Conservation (phyloP, 2,797 vertebrate species). For the Sebastes vulpes region DNA sequence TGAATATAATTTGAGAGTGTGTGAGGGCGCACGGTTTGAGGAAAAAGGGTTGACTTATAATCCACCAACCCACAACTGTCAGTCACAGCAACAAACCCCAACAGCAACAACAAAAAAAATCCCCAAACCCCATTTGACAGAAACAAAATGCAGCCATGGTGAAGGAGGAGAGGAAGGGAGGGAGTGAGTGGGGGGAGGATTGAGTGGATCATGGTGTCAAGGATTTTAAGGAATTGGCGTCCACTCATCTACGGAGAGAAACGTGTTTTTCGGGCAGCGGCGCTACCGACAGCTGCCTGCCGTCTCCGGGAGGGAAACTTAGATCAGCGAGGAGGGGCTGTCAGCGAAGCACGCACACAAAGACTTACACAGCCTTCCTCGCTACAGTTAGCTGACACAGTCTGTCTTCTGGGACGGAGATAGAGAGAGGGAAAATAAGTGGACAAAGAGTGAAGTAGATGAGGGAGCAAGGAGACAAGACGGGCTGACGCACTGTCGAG, state of each 20-base stretch:
- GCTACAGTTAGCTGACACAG: slow-evolving; percentile 73
- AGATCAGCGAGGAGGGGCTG: slow-evolving; percentile 89
- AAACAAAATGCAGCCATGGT: slow-evolving; percentile 25
- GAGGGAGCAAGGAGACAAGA: slow-evolving; percentile 71
- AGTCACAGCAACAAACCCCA: slow-evolving; percentile 34
- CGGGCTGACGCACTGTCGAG: slow-evolving; percentile 69
- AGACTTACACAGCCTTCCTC: slow-evolving; percentile 51
- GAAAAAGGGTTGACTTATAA: slow-evolving; percentile 19
- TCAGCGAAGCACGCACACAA: slow-evolving; percentile 65
- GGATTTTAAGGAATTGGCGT: slow-evolving; percentile 91
- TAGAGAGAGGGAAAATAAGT: slow-evolving; percentile 70
- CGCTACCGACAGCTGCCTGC: slow-evolving; percentile 93
- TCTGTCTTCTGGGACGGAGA: slow-evolving; percentile 65
- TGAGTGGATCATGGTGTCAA: slow-evolving; percentile 85
- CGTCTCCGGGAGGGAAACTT: slow-evolving; percentile 91
- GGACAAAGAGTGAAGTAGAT: slow-evolving; percentile 76
- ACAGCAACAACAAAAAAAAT: background rate
- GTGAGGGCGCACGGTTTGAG: background rate
- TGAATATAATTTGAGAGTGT: slow-evolving; percentile 32
- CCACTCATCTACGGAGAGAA: slow-evolving; percentile 92
- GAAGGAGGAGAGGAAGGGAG: background rate
- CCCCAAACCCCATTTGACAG: slow-evolving; percentile 25
- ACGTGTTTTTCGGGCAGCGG: slow-evolving; percentile 90
- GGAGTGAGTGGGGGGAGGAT: slow-evolving; percentile 11
- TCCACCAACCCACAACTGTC: slow-evolving; percentile 60